Evolutionary conservation across 2,797 vertebrate genomes (phyloP).

Genomic region (Macrochelys suwanniensis): DNA sequence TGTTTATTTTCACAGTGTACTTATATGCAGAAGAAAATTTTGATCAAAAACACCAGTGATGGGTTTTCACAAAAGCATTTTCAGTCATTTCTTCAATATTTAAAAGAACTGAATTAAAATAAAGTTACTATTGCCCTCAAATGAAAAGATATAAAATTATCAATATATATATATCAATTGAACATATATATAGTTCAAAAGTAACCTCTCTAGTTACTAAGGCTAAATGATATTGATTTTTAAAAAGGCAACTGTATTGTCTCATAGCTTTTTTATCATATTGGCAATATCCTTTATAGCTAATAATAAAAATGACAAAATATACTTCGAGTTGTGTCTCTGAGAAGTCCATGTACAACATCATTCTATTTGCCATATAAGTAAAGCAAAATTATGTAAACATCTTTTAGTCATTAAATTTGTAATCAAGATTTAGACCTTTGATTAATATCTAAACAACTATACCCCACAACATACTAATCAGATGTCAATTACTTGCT

Average conservation of each 20-base stretch:
- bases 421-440: constrained; percentile 56
- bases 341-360: constrained; percentile 14
- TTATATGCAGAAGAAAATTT: constrained; percentile 48
- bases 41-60: background rate
- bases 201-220: rapidly evolving
- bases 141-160: background rate
- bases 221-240: background rate
- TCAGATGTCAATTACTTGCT: constrained; percentile 73
- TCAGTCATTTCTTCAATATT: constrained; percentile 45
- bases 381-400: constrained; percentile 54
- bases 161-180: no score
- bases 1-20: background rate
- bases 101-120: constrained; percentile 8
- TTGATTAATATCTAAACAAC: constrained; percentile 70
- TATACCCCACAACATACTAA: constrained; percentile 65
- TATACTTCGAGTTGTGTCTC: background rate
- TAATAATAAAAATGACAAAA: constrained; percentile 48
- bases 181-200: background rate
- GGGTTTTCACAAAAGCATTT: constrained; percentile 44
- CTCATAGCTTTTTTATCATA: constrained; percentile 8
- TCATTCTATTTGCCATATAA: constrained; percentile 19
- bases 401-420: constrained; percentile 35
- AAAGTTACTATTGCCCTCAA: background rate
- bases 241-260: background rate
- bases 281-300: background rate